Evolutionary conservation across 1,140 invertebrate genomes (phyloP).

Genomic region (Elysia chlorotica): DNA sequence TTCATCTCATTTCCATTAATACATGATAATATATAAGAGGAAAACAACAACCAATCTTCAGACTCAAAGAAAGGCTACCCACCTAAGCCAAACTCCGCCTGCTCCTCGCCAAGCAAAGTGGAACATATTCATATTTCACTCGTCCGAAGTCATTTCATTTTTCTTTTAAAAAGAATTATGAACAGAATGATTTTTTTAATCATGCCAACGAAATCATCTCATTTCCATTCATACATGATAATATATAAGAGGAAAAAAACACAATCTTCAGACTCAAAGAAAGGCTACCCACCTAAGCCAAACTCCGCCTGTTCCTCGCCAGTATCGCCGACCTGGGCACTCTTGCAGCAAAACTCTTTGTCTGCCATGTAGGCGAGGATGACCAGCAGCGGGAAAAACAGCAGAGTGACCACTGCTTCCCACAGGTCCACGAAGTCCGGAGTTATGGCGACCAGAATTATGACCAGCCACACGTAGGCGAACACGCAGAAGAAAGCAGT

Average conservation of each 20-base stretch:
- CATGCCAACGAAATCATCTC: background rate
- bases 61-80: constrained; percentile 22
- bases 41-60: background rate
- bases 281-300: constrained; percentile 43
- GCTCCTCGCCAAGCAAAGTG: constrained; percentile 10
- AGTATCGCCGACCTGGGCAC: too few species aligned
- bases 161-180: background rate
- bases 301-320: constrained; percentile 35
- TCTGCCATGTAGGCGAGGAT: constrained; percentile 66
- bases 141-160: background rate
- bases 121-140: background rate
- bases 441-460: constrained; percentile 65
- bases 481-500: constrained; percentile 68
- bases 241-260: background rate
- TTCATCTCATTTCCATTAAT: background rate
- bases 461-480: constrained; percentile 72
- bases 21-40: background rate
- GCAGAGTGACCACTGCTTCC: constrained; percentile 70
- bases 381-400: constrained; percentile 68
- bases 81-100: constrained; percentile 39
- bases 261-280: background rate
- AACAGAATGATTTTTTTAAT: background rate
- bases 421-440: constrained; percentile 68
- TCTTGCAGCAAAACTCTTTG: constrained; percentile 61
- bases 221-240: background rate